Base-by-base conservation (phyloP, 2,113 vertebrate species). In the Dicrurus megarhynchus region DNA sequence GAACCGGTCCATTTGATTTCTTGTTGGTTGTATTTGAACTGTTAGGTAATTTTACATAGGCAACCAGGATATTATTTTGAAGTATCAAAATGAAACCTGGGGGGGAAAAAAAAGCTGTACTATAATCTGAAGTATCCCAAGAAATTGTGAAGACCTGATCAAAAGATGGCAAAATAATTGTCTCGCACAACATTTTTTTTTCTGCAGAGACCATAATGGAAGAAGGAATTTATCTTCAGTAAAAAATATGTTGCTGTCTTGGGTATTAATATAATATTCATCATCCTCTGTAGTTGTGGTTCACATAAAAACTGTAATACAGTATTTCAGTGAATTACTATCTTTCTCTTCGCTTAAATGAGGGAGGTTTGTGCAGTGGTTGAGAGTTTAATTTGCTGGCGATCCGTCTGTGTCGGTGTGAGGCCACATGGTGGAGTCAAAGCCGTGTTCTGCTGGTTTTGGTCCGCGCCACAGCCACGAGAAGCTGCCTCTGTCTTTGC, bases 341-440 rank as follows among this genome's bases (percentile, higher is more conserved):
- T 15, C 8, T 32, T 92, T 79, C 22, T n/a, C 24, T 19, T 52
- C 5, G 4, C 8, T 57, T 37, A 33, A n/a, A 69, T 9, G 50
- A 49, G n/a, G 28, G 42, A 83, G 44, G 5, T 56, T 69, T 56
- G 4, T 33, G 28, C 19, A 2, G 13, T 19, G 3, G 10, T n/a
- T 6, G 22, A 27, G 64, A 39, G 57, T 56, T 89, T 28, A n/a
- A 26, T 83, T 39, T 57, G 41, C n/a, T 14, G 44, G 28, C 0
- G 5, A 41, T 60, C 19, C 0, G 46, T 52, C 55, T 7, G 30
- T 81, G 80, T 23, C 87, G 24, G 64, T 28, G 47, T 9, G 84
- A 81, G 73, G 56, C 96, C 91, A 89, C 96, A 92, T 17, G 95
- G 91, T 89, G 93, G 95, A 95, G 87, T 70, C 74, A 74, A 55